Conservation (phyloP, 2,888 invertebrate genomes). For the Brenthis daphne region DNA sequence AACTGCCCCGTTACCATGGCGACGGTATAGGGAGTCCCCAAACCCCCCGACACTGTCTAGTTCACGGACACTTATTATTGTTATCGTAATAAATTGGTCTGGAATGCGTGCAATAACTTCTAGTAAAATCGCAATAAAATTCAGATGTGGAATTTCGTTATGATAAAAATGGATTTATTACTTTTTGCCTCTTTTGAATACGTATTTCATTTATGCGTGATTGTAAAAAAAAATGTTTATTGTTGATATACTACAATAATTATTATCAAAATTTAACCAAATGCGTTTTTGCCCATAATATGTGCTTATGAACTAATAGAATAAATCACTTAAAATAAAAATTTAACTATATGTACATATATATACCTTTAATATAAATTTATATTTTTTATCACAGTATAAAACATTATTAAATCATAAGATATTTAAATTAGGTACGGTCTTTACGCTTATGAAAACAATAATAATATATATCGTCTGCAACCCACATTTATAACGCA, state of each 20-base stretch:
- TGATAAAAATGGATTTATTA: constrained; percentile 43
- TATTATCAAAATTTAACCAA: neutral
- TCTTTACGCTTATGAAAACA: constrained; percentile 46
- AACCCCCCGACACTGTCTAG: constrained; percentile 66
- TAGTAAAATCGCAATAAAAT: constrained; percentile 67
- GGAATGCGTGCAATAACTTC: constrained; percentile 72
- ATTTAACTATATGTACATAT: no score
- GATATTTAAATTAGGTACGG: no score
- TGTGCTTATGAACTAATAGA: no score
- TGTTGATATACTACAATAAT: constrained; percentile 8
- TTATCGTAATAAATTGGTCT: constrained; percentile 79
- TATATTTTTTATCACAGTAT: no score
- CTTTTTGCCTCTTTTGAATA: constrained; percentile 38
- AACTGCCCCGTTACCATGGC: constrained; percentile 60
- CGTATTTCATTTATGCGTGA: constrained; percentile 30
- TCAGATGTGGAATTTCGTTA: constrained; percentile 46
- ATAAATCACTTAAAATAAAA: no score
- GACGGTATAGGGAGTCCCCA: constrained; percentile 50
- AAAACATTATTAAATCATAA: no score
- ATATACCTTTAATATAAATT: no score
- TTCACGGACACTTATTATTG: constrained; percentile 78
- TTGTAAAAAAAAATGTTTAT: constrained; percentile 17
- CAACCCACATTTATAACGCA: constrained; percentile 72
- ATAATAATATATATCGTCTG: constrained; percentile 63
- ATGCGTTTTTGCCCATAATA: no score